Percentiles rank a stretch among this genome's conserved stretches.
Evolutionary conservation across 2,888 invertebrate genomes (phyloP).

Genomic region (Litoditis marina): DNA sequence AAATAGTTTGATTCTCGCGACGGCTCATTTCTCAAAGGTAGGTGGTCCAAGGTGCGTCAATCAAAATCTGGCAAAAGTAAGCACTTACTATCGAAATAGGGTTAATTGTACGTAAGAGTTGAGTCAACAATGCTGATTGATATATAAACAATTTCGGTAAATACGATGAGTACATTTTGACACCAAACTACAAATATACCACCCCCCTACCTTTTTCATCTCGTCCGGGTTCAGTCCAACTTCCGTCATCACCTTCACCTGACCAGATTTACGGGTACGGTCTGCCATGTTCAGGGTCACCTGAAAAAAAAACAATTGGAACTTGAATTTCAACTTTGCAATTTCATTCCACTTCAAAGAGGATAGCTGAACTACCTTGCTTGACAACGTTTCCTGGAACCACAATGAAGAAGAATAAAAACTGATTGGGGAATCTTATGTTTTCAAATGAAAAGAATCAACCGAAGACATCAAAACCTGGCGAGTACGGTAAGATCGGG

Average conservation of each 20-base stretch:
- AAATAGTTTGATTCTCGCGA: too few relatives aligned
- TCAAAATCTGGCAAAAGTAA: neutral
- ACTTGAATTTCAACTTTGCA: too few relatives aligned
- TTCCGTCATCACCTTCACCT: slow-evolving; percentile 91
- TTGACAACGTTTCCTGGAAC: too few relatives aligned
- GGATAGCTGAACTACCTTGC: too few relatives aligned
- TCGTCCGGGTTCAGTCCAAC: slow-evolving; percentile 91
- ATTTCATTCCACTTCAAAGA: too few relatives aligned
- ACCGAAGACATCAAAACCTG: too few relatives aligned
- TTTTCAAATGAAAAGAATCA: too few relatives aligned
- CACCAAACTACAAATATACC: neutral
- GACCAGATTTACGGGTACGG: slow-evolving; percentile 84
- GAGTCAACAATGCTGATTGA: neutral
- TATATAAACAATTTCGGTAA: too few relatives aligned
- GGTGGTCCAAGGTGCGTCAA: too few relatives aligned
- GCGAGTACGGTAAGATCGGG: neutral
- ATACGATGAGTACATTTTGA: neutral
- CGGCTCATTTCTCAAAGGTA: too few relatives aligned
- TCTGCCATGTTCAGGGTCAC: slow-evolving; percentile 91
- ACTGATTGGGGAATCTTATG: too few relatives aligned
- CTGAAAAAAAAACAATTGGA: slow-evolving; percentile 8
- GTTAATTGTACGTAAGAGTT: neutral
- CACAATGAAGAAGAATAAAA: too few relatives aligned
- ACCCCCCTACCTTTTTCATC: slow-evolving; percentile 65
- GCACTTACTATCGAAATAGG: neutral